Percentiles rank a stretch among this genome's conserved stretches.
phyloP scores from a whole-genome alignment of 2,797 vertebrate species.

The Notolepis coatsorum region DNA sequence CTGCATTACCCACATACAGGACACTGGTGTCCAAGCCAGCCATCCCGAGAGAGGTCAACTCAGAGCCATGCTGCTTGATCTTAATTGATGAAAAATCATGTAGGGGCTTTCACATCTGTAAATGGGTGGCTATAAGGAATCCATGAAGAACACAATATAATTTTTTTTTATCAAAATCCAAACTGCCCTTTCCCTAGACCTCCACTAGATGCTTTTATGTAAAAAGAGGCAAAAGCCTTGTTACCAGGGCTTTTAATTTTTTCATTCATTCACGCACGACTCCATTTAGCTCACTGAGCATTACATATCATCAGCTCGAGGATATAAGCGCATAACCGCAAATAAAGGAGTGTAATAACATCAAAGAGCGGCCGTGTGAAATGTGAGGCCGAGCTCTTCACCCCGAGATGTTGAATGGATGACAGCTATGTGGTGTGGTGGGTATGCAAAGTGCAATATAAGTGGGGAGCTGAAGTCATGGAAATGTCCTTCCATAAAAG shows the following conservation, averaged over 20 bases:
- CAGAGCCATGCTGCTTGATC: constrained; percentile 38
- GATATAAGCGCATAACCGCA: constrained; percentile 59
- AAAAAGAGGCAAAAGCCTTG: constrained; percentile 36
- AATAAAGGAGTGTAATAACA: constrained; percentile 71
- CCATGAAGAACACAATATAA: no score
- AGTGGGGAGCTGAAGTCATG: constrained; percentile 79
- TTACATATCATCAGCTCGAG: constrained; percentile 55
- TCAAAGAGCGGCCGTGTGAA: constrained; percentile 71
- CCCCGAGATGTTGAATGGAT: constrained; percentile 70
- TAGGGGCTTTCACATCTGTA: constrained; percentile 24
- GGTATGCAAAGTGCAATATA: constrained; percentile 73
- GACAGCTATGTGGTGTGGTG: constrained; percentile 57
- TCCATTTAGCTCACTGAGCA: constrained; percentile 42
- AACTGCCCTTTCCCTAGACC: not conserved
- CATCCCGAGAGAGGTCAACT: constrained; percentile 20
- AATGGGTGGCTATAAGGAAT: constrained; percentile 4
- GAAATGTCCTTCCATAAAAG: constrained; percentile 79
- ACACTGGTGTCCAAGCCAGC: constrained; percentile 23
- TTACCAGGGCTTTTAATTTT: constrained; percentile 34
- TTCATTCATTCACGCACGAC: constrained; percentile 28
- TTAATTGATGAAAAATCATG: constrained; percentile 49
- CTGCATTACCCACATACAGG: constrained; percentile 27
- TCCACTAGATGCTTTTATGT: constrained; percentile 1
- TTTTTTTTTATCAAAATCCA: not conserved
- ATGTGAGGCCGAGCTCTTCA: constrained; percentile 67